Base-by-base conservation (phyloP, 1,140 invertebrate genomes). In the Orussus abietinus region DNA sequence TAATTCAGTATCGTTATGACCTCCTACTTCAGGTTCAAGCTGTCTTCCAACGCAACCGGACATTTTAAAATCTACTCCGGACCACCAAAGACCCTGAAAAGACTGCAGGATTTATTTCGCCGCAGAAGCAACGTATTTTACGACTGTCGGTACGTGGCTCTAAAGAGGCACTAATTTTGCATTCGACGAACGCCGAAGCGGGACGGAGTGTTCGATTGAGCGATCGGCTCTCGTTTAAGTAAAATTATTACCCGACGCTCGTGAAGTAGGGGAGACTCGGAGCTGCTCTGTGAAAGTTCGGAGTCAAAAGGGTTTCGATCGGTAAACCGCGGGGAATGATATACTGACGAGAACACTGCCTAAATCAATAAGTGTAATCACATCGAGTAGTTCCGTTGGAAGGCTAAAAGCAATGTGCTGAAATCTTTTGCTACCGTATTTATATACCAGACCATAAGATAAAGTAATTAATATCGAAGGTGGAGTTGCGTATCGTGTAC, bases 1-100 rank as follows among this genome's bases (percentile, higher is more conserved):
- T 19, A n/a, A n/a, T n/a, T n/a, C n/a, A n/a, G 42, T 44, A 21
- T 33, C 15, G 2, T 38, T 38, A 35, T 38, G n/a, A n/a, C n/a
- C 26, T 34, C 37, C 12, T 33, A 22, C 46, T 50, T 40, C 20
- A 69, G 64, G 53, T 67, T 77, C 53, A 59, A 75, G 64, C 67
- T 77, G 65, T 74, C 74, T 63, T 73, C 75, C 59, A 66, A 76
- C 58, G 55, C 84, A 89, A 68, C 87, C 87, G 3, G 87, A 90
- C 57, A 88, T 90, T 58, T 69, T 90, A 12, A 90, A 90, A 58
- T 88, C 86, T 17, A 89, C 86, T 5, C 86, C 87, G 1, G 87
- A 90, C 61, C 87, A 90, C 64, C 82, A 84, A 63, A 69, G 71
- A 63, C 69, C 67, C 57, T 74, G 55, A 69, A 55, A 62, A 55